phyloP scores from a whole-genome alignment of 1,140 invertebrate species.

The Matsumurasca onukii region DNA sequence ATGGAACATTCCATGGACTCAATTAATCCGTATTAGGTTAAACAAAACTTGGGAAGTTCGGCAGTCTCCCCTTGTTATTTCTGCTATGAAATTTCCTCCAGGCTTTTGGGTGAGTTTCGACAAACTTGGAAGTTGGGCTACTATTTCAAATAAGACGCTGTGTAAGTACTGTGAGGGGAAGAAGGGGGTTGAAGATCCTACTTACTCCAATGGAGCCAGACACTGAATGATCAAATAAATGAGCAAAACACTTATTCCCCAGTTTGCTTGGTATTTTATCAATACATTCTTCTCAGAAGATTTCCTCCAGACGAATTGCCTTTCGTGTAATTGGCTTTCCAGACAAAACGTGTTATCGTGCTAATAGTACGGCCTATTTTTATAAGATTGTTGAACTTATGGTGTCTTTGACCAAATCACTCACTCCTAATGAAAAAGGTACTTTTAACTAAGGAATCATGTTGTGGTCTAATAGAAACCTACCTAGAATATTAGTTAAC shows the following conservation, averaged over 20 bases:
- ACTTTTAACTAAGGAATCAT: no score
- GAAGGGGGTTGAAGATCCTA: background rate
- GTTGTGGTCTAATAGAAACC: no score
- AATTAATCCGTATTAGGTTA: constrained; percentile 19
- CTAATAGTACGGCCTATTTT: no score
- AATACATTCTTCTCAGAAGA: no score
- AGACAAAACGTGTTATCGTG: no score
- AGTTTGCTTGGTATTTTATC: no score
- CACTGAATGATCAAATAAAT: constrained; percentile 18
- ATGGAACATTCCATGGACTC: constrained; percentile 22
- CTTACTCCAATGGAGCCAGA: background rate
- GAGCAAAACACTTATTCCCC: constrained; percentile 14
- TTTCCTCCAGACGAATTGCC: no score
- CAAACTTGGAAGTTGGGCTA: constrained; percentile 2
- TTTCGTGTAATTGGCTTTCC: no score
- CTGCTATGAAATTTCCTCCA: background rate
- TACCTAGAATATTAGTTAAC: no score
- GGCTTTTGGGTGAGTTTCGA: background rate
- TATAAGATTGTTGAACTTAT: no score
- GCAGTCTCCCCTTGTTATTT: background rate
- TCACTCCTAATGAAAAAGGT: no score
- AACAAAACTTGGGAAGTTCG: constrained; percentile 8
- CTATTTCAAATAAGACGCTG: background rate
- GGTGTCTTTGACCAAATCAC: no score
- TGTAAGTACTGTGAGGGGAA: background rate